Conservation (phyloP, 2,797 vertebrate species). For the Falco rusticolus region DNA sequence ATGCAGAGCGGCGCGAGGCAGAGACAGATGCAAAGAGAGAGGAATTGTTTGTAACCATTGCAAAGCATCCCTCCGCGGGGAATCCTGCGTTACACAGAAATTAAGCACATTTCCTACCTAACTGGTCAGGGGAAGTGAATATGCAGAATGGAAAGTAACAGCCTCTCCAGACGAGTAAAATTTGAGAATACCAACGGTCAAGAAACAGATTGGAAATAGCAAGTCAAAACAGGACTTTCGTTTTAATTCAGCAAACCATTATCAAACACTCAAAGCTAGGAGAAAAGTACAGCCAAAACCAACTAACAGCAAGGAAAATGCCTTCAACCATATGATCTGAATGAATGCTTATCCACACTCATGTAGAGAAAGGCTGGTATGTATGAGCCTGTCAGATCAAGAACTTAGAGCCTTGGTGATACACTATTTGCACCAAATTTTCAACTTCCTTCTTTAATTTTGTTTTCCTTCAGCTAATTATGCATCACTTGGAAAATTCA, state of each 20-base stretch:
- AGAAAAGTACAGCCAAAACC: background rate
- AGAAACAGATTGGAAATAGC: background rate
- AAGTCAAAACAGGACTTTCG: background rate
- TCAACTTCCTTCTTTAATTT: background rate
- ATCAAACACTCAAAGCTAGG: background rate
- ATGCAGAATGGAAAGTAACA: background rate
- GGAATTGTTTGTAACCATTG: background rate
- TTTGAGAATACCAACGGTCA: background rate
- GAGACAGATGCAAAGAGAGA: background rate
- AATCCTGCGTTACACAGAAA: background rate
- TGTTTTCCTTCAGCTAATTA: background rate
- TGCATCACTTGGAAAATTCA: background rate
- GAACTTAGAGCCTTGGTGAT: background rate
- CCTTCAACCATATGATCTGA: background rate
- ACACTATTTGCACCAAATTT: background rate
- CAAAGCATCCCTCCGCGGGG: fast-evolving
- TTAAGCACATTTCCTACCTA: background rate
- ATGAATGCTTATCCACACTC: background rate
- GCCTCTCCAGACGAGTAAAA: background rate
- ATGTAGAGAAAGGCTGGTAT: background rate
- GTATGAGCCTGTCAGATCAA: background rate
- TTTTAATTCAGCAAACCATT: background rate
- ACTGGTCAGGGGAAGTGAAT: background rate
- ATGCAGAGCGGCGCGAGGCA: fast-evolving
- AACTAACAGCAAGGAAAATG: background rate